phyloP scores from a whole-genome alignment of 2,113 vertebrate species.

The Dipodomys merriami region DNA sequence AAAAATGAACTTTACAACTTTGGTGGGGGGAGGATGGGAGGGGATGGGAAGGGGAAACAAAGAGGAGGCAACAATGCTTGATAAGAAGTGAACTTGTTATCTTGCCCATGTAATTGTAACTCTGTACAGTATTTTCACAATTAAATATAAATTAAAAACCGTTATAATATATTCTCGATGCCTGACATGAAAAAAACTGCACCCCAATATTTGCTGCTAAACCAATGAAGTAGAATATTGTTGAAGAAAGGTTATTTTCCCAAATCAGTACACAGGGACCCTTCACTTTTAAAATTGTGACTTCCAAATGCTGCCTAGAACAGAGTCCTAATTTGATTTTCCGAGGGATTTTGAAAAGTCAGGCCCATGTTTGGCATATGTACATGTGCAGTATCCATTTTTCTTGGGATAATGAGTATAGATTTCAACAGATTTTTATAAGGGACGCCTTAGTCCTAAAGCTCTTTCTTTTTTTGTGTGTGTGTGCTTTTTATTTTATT shows the following conservation, averaged over 20 bases:
- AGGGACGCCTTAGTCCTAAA: not conserved
- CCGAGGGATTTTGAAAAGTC: not conserved
- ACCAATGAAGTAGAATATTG: constrained; percentile 8
- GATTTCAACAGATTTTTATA: not conserved
- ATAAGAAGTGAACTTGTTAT: too few species aligned
- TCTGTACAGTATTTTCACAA: too few species aligned
- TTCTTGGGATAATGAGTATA: not conserved
- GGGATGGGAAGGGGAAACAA: too few species aligned
- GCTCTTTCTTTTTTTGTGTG: not conserved
- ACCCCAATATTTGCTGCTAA: constrained; percentile 8
- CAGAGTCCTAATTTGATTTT: not conserved
- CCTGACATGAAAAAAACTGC: not conserved
- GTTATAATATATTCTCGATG: not conserved
- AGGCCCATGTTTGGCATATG: accelerated
- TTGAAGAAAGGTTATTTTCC: not conserved
- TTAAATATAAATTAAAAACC: too few species aligned
- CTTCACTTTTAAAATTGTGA: not conserved
- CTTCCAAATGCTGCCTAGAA: not conserved
- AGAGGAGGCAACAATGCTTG: too few species aligned
- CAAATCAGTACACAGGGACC: not conserved
- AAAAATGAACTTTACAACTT: too few species aligned
- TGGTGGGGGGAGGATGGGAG: too few species aligned
- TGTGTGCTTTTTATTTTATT: too few species aligned
- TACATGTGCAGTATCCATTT: not conserved
- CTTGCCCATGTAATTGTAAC: too few species aligned